Evolutionary conservation across 2,113 vertebrate genomes (phyloP).

Genomic region (Perca flavescens): DNA sequence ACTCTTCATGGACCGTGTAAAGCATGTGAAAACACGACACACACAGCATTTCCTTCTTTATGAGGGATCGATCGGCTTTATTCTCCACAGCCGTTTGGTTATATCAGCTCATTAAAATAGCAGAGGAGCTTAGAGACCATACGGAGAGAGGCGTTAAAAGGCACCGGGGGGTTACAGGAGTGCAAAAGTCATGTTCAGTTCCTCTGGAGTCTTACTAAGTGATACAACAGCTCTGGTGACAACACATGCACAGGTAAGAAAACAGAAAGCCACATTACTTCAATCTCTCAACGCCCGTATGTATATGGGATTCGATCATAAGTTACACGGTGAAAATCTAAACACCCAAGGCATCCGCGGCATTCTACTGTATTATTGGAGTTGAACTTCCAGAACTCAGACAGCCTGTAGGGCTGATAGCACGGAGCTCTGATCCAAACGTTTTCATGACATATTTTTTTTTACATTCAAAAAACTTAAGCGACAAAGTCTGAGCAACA

Average conservation of each 20-base stretch:
- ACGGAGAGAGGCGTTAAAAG: conserved; percentile 53
- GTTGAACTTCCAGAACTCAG: no score
- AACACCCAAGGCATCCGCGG: neutral
- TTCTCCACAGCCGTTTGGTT: conserved; percentile 1
- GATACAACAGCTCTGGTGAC: no score
- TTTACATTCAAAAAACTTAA: neutral
- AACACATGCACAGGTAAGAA: no score
- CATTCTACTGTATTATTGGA: neutral
- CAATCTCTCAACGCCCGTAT: neutral
- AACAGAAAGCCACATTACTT: neutral
- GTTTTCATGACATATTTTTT: no score
- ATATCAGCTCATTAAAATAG: conserved; percentile 10
- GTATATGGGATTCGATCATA: neutral
- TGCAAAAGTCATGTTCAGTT: neutral
- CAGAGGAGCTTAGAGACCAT: conserved; percentile 17
- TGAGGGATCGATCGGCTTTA: neutral
- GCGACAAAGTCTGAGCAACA: neutral
- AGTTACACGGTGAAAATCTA: neutral
- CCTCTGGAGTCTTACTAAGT: no score
- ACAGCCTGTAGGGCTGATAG: neutral
- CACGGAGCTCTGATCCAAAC: neutral
- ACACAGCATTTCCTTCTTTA: neutral
- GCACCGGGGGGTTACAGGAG: conserved; percentile 48
- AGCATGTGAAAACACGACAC: no score
- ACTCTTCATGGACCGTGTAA: no score